Base-by-base conservation (phyloP, 2,113 vertebrate species). In the Cromileptes altivelis region DNA sequence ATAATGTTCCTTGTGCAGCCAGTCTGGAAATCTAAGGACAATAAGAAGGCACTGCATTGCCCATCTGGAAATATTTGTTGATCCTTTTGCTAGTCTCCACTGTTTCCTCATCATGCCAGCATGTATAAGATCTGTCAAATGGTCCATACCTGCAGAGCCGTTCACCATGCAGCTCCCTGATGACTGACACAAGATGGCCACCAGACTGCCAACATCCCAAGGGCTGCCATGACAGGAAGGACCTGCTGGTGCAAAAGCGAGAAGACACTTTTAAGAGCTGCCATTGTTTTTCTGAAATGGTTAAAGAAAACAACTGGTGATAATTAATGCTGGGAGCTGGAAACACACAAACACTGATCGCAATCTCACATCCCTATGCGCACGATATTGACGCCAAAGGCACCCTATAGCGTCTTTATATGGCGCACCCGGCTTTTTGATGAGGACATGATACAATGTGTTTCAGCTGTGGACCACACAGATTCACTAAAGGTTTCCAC, bases 1-100 rank as follows among this genome's bases (percentile, higher is more conserved):
- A 86, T 77, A 85, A 81, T 85, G 84, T 82, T 71, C 72, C 37
- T 56, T 80, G 78, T 82, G 68, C 65, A 67, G 77, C 33, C 45
- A 73, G 71, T 57, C 50, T 68, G 55, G 69, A 70, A 53, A 79
- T 65, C 6, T 47, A 25, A 47, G 47, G 18, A 70, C 84, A 78
- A 73, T 12, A 8, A 80, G 4, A 70, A 47, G 30, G 63, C 53
- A n/a, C 18, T 9, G 30, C 57, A 72, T 33, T 18, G 40, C 45
- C 40, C 23, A 9, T 64, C 25, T 17, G 3, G 57, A 80, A 60
- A 37, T 52, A 49, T 56, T 33, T 37, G 61, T 40, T 62, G 47
- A 72, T 81, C 19, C 55, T 56, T 67, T 78, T 56, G 37, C 52
- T 9, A 7, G 50, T 82, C 30, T 25, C 47, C 56, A 25, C 3